A percentile compares a stretch with the other conserved stretches of the same genome.
Conservation (phyloP, 53 echinoderm and acorn worm species). For the Arbacia lixula region DNA sequence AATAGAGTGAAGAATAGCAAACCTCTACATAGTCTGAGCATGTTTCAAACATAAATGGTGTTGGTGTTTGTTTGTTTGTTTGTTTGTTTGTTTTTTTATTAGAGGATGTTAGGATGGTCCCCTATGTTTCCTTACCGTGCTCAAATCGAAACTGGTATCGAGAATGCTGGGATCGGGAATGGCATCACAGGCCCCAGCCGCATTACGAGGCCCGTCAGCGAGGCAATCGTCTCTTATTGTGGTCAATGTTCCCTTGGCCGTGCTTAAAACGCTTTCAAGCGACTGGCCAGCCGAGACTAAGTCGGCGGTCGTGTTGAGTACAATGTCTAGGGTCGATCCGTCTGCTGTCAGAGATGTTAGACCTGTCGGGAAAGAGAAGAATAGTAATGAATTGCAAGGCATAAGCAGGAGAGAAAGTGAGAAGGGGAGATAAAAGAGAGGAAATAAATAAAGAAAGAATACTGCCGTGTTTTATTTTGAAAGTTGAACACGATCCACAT, state of each 20-base stretch:
- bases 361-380: too few species aligned
- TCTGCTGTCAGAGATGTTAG: background rate
- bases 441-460: too few species aligned
- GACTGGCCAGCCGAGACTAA: conserved; percentile 33
- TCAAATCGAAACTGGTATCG: conserved; percentile 13
- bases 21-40: background rate
- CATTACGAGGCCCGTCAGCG: background rate
- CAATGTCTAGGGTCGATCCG: conserved; percentile 12
- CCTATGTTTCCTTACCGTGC: conserved; percentile 4
- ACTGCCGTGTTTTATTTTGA: too few species aligned
- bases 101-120: background rate
- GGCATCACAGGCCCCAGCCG: conserved; percentile 25
- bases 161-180: conserved; percentile 31
- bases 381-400: too few species aligned
- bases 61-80: too few species aligned
- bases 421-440: too few species aligned
- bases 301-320: background rate
- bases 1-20: too few species aligned
- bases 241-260: conserved; percentile 21
- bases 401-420: too few species aligned
- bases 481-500: too few species aligned
- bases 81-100: background rate
- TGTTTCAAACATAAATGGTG: too few species aligned
- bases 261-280: background rate
- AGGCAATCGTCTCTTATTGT: conserved; percentile 40